Base-by-base conservation (phyloP, 1,140 invertebrate genomes). In the Diploscapter pachys region DNA sequence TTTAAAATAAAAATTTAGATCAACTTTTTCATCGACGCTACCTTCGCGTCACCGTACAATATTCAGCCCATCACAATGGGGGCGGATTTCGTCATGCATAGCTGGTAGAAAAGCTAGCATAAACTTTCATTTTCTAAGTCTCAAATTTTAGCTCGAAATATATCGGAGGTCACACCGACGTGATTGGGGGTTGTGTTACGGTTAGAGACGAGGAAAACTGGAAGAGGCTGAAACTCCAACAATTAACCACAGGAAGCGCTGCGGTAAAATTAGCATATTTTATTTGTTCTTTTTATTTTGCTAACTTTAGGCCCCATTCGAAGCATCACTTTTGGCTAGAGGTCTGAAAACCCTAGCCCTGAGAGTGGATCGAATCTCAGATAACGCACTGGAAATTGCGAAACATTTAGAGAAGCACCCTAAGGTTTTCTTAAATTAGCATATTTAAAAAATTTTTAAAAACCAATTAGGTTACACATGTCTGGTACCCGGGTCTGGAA, bases 231-330 rank as follows among this genome's bases (percentile, higher is more conserved):
- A 74, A 74, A 55, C 57, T 74, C 48, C 73, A 74, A 31, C 73
- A 74, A 31, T 50, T 74, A 67, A 74, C 73, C 4, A 74, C 73
- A n/a, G 73, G 73, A 59, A 74, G 73, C 52, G 64, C 73, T 50
- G 50, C 70, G 73, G 73, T 74, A 9, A 62, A 59, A 3, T 5
- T 6, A 3, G 63, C 11, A 63, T 6, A 9, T 65, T 65, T 65
- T 6, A 8, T 65, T 61, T 4, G 53, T 4, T 49, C 4, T 64
- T 11, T 55, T 54, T 31, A 31, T 31, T 31, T 31, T 31, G 31
- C 31, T 31, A 31, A n/a, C 63, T 74, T 62, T 61, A 74, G 73
- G 62, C 65, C 49, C 73, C 73, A 3, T 69, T 57, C 59, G 73
- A 74, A 31, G 73, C 73, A 11, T 53, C 73, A 55, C 73, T 74